Conservation (phyloP, 2,113 vertebrate species). For the Syngnathus typhle region DNA sequence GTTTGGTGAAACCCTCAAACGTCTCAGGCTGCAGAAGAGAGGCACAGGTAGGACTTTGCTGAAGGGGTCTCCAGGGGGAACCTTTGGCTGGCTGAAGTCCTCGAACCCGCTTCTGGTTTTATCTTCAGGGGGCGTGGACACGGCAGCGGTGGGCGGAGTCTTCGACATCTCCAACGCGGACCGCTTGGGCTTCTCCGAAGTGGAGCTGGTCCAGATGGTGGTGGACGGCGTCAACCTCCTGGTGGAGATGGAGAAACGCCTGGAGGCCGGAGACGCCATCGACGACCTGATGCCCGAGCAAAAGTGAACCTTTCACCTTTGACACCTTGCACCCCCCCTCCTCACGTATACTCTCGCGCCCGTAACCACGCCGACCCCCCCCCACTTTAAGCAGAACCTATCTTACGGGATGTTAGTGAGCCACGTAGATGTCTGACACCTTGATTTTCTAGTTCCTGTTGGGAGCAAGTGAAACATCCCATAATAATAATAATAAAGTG, state of each 20-base stretch:
- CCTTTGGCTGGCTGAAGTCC: background rate
- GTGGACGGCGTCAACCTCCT: slow-evolving; percentile 91
- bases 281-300: slow-evolving; percentile 87
- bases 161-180: slow-evolving; percentile 94
- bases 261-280: slow-evolving; percentile 83
- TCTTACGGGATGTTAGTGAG: slow-evolving; percentile 44
- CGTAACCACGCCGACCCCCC: background rate
- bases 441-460: slow-evolving; percentile 46
- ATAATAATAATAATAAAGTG: background rate
- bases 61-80: background rate
- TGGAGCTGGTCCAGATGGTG: slow-evolving; percentile 95
- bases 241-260: slow-evolving; percentile 86
- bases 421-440: slow-evolving; percentile 42
- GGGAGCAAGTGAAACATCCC: slow-evolving; percentile 40
- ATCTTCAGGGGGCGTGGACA: slow-evolving; percentile 86
- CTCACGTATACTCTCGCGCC: background rate
- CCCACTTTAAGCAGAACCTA: slow-evolving; percentile 36
- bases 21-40: slow-evolving; percentile 88
- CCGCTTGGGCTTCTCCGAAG: slow-evolving; percentile 92
- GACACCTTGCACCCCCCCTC: background rate
- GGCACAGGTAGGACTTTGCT: slow-evolving; percentile 78
- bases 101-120: background rate
- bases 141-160: slow-evolving; percentile 88
- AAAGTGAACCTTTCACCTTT: slow-evolving; percentile 74
- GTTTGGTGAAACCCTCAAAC: slow-evolving; percentile 85